phyloP scores from a whole-genome alignment of 2,888 invertebrate genomes.

The Schrankia costaestrigalis region DNA sequence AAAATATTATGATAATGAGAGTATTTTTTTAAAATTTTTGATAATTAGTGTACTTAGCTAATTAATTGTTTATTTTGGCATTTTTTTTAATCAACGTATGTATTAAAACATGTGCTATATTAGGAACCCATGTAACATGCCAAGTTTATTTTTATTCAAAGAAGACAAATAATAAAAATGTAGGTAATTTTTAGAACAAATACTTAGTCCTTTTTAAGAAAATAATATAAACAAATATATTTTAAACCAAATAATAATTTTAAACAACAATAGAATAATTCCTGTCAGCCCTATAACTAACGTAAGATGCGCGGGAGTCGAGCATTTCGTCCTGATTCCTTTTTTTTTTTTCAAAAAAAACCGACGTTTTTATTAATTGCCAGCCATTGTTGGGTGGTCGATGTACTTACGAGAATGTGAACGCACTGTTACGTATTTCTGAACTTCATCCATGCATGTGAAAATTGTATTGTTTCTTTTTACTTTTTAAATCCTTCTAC shows the following conservation, averaged over 20 bases:
- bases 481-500: conserved; percentile 8
- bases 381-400: conserved; percentile 62
- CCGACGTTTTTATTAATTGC: conserved; percentile 59
- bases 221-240: no score
- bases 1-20: not conserved
- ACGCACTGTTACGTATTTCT: conserved; percentile 31
- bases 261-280: conserved; percentile 14
- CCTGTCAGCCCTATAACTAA: conserved; percentile 38
- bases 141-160: no score
- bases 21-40: no score
- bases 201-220: not conserved
- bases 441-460: conserved; percentile 32
- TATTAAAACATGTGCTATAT: no score
- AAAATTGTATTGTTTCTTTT: conserved; percentile 24
- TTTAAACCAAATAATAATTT: no score
- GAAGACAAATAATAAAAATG: no score
- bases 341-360: conserved; percentile 44
- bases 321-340: conserved; percentile 37
- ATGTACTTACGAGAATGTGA: conserved; percentile 38
- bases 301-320: conserved; percentile 51
- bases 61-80: no score
- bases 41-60: no score
- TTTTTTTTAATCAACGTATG: no score
- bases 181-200: no score
- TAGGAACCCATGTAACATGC: no score